phyloP scores from a whole-genome alignment of 2,113 vertebrate species.

The Pterocles burchelli region DNA sequence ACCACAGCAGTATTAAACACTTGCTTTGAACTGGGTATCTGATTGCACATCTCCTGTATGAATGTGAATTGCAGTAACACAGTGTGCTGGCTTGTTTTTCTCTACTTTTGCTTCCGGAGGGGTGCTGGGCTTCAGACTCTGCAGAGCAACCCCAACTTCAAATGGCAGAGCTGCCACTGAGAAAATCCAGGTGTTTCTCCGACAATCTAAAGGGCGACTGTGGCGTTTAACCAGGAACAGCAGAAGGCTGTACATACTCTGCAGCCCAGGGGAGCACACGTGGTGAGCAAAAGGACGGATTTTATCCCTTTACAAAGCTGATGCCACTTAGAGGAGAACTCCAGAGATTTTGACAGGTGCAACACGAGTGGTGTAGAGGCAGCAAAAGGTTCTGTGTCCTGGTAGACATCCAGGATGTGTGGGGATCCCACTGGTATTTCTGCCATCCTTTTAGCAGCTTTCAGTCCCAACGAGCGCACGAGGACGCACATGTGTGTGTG shows the following conservation, averaged over 20 bases:
- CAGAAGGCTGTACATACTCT: neutral
- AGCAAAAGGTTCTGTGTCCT: accelerated
- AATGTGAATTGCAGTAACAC: neutral
- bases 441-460: neutral
- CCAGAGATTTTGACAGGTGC: neutral
- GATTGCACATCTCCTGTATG: neutral
- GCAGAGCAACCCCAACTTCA: neutral
- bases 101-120: neutral
- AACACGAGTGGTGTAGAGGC: accelerated
- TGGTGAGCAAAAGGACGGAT: neutral
- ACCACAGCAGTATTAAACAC: neutral
- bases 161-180: neutral
- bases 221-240: accelerated
- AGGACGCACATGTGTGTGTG: too few species aligned
- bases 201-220: accelerated
- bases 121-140: too few species aligned
- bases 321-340: neutral
- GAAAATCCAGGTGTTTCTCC: accelerated
- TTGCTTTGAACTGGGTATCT: neutral
- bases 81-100: neutral
- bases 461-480: accelerated
- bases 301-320: neutral
- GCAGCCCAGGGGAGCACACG: neutral
- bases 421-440: neutral
- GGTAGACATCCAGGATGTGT: accelerated